Conservation (phyloP, 2,888 invertebrate genomes). For the Cataglyphis cursor region DNA sequence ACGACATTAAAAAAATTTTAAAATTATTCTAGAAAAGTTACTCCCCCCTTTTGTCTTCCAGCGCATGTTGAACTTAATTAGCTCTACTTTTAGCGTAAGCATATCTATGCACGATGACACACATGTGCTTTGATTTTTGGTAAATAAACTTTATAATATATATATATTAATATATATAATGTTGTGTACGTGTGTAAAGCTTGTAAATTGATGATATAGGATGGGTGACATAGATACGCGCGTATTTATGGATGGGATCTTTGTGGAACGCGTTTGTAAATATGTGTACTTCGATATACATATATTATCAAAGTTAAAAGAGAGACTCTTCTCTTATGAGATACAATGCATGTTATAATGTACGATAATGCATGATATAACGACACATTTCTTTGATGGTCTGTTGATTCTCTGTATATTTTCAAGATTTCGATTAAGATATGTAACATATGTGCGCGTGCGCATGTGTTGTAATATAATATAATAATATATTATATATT, state of each 20-base stretch:
- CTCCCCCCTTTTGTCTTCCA: conserved; percentile 31
- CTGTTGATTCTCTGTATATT: conserved; percentile 71
- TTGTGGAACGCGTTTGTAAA: conserved; percentile 62
- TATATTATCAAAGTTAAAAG: background rate
- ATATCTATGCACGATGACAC: background rate
- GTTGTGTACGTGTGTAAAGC: conserved; percentile 20
- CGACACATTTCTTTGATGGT: conserved; percentile 55
- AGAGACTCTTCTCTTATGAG: background rate
- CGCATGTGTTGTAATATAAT: conserved; percentile 60
- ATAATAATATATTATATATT: conserved; percentile 57
- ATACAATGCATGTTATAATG: background rate
- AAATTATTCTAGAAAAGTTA: background rate
- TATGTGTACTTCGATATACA: conserved; percentile 57
- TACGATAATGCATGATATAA: background rate
- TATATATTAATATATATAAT: background rate
- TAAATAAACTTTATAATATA: conserved; percentile 26
- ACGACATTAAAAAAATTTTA: background rate
- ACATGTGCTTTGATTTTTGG: conserved; percentile 9
- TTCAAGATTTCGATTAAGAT: conserved; percentile 68
- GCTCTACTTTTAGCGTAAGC: background rate
- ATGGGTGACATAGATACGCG: background rate
- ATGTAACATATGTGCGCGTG: conserved; percentile 36
- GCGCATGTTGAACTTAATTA: background rate
- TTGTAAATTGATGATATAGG: conserved; percentile 33
- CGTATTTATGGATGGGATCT: background rate